A percentile compares a stretch with the other conserved stretches of the same genome.
These are phyloP conservation scores for Mythimna impura DNA, from an alignment of 2,888 invertebrate genomes.

Conservation along the genomic window DNA sequence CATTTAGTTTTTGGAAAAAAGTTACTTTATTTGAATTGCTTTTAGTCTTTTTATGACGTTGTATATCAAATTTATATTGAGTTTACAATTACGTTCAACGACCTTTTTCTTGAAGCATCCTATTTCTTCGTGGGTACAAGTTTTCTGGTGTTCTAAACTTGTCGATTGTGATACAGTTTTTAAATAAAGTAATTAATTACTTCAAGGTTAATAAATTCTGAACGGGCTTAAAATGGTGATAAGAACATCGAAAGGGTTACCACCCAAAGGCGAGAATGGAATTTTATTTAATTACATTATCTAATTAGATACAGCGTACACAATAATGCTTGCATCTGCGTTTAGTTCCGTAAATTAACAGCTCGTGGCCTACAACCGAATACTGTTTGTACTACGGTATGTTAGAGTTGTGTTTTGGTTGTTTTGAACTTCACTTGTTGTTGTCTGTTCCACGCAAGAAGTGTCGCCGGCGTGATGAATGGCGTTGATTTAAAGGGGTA, in stretches of 20 bases:
- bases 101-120: constrained; percentile 44
- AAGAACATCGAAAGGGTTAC: constrained; percentile 77
- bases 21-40: constrained; percentile 84
- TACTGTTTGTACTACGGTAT: constrained; percentile 51
- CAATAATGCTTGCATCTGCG: constrained; percentile 83
- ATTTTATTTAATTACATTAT: constrained; percentile 84
- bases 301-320: constrained; percentile 86
- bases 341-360: constrained; percentile 77
- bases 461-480: constrained; percentile 85
- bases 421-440: constrained; percentile 64
- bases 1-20: constrained; percentile 80
- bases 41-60: constrained; percentile 71
- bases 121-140: constrained; percentile 31
- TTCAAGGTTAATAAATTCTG: constrained; percentile 62
- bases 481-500: constrained; percentile 86
- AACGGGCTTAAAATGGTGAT: constrained; percentile 74
- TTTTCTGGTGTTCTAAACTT: constrained; percentile 17
- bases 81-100: constrained; percentile 57
- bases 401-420: constrained; percentile 72
- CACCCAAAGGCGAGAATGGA: constrained; percentile 85
- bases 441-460: constrained; percentile 75
- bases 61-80: constrained; percentile 72
- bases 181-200: constrained; percentile 61
- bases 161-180: constrained; percentile 36
- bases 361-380: constrained; percentile 48